Conservation (phyloP, 2,797 vertebrate genomes). For the Aviceda cuculoides region DNA sequence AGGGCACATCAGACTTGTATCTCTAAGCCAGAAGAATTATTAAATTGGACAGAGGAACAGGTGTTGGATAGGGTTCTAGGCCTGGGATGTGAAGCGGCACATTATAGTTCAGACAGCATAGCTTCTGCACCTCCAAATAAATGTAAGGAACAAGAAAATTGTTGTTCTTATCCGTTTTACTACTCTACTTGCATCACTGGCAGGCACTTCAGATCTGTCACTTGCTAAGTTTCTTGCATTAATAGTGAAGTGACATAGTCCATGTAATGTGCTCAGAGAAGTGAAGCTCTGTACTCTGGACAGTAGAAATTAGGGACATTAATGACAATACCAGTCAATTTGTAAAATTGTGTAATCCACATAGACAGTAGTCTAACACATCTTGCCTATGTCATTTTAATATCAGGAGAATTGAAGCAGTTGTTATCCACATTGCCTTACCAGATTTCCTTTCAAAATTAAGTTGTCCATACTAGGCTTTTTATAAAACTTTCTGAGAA, state of each 20-base stretch:
- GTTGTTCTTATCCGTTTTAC: neutral
- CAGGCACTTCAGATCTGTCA: neutral
- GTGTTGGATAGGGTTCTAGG: neutral
- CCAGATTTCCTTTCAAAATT: neutral
- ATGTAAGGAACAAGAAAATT: neutral
- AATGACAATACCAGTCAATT: rapidly evolving
- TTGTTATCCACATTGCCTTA: neutral
- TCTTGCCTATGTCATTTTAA: neutral
- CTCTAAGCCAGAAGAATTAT: neutral
- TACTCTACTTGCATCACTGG: rapidly evolving
- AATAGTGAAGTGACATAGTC: neutral
- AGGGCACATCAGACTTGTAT: neutral
- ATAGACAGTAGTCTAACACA: neutral
- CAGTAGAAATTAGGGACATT: neutral
- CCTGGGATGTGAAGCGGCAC: neutral
- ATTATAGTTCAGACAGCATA: neutral
- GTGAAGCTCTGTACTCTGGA: neutral
- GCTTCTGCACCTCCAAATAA: neutral
- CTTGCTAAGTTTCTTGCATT: neutral
- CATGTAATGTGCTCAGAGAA: rapidly evolving
- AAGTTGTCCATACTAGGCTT: neutral
- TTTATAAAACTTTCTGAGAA: neutral
- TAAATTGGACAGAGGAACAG: neutral
- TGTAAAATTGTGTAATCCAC: neutral
- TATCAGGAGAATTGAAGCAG: neutral